A percentile compares a stretch with the other conserved stretches of the same genome.
phyloP scores from a whole-genome alignment of 2,113 vertebrate species.

The Oceanodroma tethys region DNA sequence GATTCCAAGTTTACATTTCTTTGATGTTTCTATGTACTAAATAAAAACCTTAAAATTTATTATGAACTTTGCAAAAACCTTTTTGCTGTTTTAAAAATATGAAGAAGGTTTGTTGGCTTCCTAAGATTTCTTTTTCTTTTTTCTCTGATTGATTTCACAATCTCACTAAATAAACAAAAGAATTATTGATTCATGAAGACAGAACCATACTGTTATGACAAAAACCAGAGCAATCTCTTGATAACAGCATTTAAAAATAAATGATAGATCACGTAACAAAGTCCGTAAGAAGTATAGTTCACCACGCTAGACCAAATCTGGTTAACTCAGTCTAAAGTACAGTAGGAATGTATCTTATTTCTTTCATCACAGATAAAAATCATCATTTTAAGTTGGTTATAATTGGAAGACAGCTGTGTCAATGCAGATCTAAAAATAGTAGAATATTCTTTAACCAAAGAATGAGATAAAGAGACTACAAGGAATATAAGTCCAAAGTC shows the following conservation, averaged over 20 bases:
- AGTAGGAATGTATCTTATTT: not conserved
- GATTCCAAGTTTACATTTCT: not conserved
- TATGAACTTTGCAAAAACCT: not conserved
- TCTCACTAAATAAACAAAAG: not conserved
- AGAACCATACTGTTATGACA: not conserved
- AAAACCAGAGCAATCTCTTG: not conserved
- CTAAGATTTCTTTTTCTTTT: not conserved
- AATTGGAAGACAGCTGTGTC: not conserved
- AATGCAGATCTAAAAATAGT: not conserved
- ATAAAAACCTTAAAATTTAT: not conserved
- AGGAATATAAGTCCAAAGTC: not conserved
- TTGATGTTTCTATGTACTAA: not conserved
- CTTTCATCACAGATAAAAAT: not conserved
- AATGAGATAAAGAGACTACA: not conserved
- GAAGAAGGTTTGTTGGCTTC: not conserved
- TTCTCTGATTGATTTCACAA: not conserved
- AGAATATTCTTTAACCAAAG: not conserved
- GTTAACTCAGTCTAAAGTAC: not conserved
- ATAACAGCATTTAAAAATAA: not conserved
- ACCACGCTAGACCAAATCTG: not conserved
- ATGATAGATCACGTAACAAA: not conserved
- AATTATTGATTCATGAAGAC: not conserved
- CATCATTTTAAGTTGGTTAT: not conserved
- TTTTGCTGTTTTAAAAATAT: not conserved
- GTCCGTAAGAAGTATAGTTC: not conserved